Evolutionary conservation across 2,113 vertebrate genomes (phyloP), one percentile per base, ranked within the genome.

Genomic region (Psephotus haematonotus): DNA sequence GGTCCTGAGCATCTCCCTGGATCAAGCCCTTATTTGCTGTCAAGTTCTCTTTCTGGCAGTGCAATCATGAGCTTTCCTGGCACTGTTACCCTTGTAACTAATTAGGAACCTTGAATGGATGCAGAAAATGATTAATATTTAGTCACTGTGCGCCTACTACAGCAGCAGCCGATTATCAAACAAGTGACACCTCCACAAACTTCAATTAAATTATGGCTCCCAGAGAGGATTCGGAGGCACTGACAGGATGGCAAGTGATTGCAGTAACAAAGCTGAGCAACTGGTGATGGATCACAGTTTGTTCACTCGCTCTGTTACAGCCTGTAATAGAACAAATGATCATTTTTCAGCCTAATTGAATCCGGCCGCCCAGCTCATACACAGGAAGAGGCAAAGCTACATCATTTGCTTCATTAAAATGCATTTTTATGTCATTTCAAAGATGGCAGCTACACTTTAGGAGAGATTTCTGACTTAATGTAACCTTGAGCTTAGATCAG

Each of bases 331-430:
- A 93, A 97, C 95, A 93, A 96, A 96, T 90, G 70, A 96, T 88
- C 89, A 89, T 97, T 97, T 95, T 79, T 96, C 95, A 97, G 95
- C 82, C 91, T 97, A 96, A 97, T 79, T 97, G 97, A 97, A 97
- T 83, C 85, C 22, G 92, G 89, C 80, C 47, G 7, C 93, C 78
- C 75, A 0, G 11, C 83, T 93, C 47, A 35, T 67, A 22, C 70
- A 60, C 64, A 55, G 83, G 82, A 91, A 35, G 49, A 97, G 91
- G 91, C 86, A 95, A 88, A 90, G 89, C 91, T 37, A 9, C 62
- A 52, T 86, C 33, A 88, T 95, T 89, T 91, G 78, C 89, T 72
- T 92, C 79, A 65, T 93, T 95, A 89, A 90, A 94, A 91, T 50
- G 90, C 70, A 69, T 83, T 89, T 93, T 90, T 76, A 70, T 95